A percentile compares a stretch with the other conserved stretches of the same genome.
phyloP scores from a whole-genome alignment of 2,797 vertebrate genomes.

The Xenops minutus region DNA sequence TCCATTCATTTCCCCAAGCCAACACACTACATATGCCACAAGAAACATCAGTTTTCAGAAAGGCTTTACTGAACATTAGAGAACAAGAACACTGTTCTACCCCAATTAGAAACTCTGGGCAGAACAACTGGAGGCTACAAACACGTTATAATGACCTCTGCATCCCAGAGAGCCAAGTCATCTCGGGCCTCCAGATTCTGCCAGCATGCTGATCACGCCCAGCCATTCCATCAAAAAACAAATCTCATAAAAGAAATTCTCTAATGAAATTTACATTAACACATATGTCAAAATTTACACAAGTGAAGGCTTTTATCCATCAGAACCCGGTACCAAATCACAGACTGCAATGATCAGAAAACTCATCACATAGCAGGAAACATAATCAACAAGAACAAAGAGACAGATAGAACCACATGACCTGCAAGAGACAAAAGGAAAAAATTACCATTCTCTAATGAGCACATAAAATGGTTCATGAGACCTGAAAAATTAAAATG shows the following conservation, averaged over 20 bases:
- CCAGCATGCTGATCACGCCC: not conserved
- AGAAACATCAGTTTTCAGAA: not conserved
- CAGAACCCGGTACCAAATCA: not conserved
- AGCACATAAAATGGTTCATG: rapidly evolving
- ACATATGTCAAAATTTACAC: not conserved
- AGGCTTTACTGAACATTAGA: not conserved
- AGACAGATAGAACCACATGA: not conserved
- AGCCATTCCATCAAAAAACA: not conserved
- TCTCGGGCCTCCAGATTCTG: not conserved
- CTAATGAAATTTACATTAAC: not conserved
- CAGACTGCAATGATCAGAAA: not conserved
- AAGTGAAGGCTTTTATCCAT: not conserved
- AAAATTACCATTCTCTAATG: not conserved
- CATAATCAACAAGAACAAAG: not conserved
- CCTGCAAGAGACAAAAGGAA: not conserved
- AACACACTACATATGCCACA: not conserved
- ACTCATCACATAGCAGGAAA: not conserved
- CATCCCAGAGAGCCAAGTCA: not conserved
- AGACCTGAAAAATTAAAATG: not conserved
- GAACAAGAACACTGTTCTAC: not conserved
- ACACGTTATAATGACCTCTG: not conserved
- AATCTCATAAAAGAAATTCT: not conserved
- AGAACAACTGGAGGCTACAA: not conserved
- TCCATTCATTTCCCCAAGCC: not conserved
- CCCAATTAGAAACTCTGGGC: not conserved